Evolutionary conservation across 1,140 invertebrate genomes (phyloP).

Genomic region (Chymomyza costata): DNA sequence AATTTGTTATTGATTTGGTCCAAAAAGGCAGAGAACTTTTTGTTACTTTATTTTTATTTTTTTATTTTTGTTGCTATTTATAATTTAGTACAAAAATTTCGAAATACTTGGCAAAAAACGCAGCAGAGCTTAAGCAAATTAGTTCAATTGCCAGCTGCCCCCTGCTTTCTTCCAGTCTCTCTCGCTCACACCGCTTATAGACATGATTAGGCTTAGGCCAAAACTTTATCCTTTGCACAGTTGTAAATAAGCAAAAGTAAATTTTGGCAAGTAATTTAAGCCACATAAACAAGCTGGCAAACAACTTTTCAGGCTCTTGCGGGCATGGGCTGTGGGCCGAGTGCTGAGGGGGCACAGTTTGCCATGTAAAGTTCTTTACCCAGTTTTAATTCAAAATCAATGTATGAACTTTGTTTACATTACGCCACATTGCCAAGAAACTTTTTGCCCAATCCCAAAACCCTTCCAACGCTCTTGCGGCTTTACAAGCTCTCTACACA

Average conservation of each 20-base stretch:
- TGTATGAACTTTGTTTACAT: conserved; percentile 72
- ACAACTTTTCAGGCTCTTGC: conserved; percentile 51
- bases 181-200: conserved; percentile 22
- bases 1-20: conserved; percentile 45
- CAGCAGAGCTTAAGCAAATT: conserved; percentile 64
- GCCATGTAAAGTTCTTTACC: conserved; percentile 62
- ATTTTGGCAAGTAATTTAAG: conserved; percentile 73
- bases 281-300: conserved; percentile 72
- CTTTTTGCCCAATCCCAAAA: conserved; percentile 39
- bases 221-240: conserved; percentile 72
- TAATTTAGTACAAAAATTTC: conserved; percentile 63
- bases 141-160: conserved; percentile 58
- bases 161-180: background rate
- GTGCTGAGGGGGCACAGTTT: conserved; percentile 29
- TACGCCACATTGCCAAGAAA: conserved; percentile 60
- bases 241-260: conserved; percentile 73
- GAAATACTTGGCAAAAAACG: conserved; percentile 55
- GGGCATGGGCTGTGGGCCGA: no score
- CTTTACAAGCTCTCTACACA: background rate
- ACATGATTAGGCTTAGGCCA: conserved; percentile 70
- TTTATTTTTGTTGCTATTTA: no score
- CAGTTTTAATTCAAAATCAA: conserved; percentile 73
- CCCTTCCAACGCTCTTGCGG: background rate
- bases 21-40: conserved; percentile 44
- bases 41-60: no score